Evolutionary conservation across 2,888 invertebrate genomes (phyloP), one percentile per base, ranked within the genome.

Genomic region (Smittia sp.): DNA sequence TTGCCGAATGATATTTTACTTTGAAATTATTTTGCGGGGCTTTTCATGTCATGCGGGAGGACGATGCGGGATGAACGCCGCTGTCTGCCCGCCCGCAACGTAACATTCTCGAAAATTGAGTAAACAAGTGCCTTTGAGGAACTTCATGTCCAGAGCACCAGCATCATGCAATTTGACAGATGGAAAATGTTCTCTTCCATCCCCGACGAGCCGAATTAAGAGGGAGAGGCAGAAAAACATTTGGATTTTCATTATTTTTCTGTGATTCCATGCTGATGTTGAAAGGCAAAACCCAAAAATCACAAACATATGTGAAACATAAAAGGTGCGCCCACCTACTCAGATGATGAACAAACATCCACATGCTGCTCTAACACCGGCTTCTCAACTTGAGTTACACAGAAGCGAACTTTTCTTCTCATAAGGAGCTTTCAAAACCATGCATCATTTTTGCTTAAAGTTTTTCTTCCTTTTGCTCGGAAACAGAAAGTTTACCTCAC

Each of bases 391-490:
- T 58, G 58, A 58, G 18, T 58, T 46, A 46, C 58, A 58, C 20
- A 58, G 46, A 20, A 18, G 7, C 4, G 58, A 58, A 58, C 58
- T 58, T 67, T 52, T 27, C 27, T 27, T 69, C 27, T 25, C 41
- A 15, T 69, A 54, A 69, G 69, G 22, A 69, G 69, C 69, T 69
- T 69, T 69, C 69, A 69, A 52, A 69, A 69, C 69, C 69, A 69
- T 69, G 27, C 69, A 69, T 69, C 69, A 69, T 69, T 69, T 69
- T 69, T 20, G 18, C 52, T 52, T 6, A 68, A 68, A 68, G 68
- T 69, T 69, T 54, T 69, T 27, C 15, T 69, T 69, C 46, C 11
- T 67, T 39, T 27, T 11, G 27, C 54, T n/a, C 20, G 25, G 13
- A 25, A 11, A 69, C 15, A 22, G 3, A 58, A 58, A 58, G 15